These are phyloP conservation scores for Umimayanthus kanabou DNA, from an alignment of 92 coral and sea anemone species.

Conservation along the genomic window DNA sequence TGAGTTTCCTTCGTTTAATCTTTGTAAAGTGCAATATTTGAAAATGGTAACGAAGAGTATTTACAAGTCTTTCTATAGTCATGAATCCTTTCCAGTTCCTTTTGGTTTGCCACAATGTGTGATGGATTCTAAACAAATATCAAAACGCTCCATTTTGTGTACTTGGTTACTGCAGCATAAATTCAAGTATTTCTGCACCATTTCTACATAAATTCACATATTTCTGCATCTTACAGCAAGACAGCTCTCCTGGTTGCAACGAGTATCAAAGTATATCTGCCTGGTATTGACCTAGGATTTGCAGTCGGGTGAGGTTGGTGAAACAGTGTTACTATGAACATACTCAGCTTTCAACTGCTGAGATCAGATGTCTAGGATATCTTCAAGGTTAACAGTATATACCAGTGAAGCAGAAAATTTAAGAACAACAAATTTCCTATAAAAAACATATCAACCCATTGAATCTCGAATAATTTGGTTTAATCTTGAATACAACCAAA, in stretches of 20 bases:
- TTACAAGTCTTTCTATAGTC: background rate
- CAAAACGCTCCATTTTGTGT: no score
- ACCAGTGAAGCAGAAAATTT: background rate
- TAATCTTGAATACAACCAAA: no score
- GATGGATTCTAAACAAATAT: no score
- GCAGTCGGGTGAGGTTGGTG: constrained; percentile 44
- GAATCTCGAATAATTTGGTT: background rate
- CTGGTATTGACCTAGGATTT: background rate
- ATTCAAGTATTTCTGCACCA: background rate
- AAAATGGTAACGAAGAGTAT: no score
- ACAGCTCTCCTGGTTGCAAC: background rate
- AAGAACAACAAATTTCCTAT: background rate
- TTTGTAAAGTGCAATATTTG: no score
- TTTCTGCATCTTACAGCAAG: background rate
- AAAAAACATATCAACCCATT: background rate
- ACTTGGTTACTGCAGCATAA: no score
- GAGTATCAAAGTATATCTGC: background rate
- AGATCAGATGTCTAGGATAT: background rate
- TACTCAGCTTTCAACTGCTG: no score
- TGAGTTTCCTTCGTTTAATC: no score
- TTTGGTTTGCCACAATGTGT: no score
- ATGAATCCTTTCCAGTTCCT: background rate
- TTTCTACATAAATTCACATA: no score
- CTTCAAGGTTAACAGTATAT: background rate
- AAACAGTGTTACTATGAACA: background rate